Evolutionary conservation across 2,888 invertebrate species (phyloP).

Genomic region (Elegia similella): DNA sequence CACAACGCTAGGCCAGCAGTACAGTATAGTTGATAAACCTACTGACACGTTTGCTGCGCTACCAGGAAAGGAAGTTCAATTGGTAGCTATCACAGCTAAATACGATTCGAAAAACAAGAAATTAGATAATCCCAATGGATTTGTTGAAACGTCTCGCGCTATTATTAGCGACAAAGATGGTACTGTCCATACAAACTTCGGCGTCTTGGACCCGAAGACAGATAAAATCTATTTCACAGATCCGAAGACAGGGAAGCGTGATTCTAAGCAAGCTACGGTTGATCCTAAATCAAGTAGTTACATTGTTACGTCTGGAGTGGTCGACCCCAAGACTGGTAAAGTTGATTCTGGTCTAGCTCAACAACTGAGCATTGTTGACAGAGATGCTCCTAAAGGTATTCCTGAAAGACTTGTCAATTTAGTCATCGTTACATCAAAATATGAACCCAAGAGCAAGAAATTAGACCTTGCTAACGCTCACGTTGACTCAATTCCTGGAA

Average conservation of each 20-base stretch:
- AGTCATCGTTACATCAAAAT: slow-evolving; percentile 80
- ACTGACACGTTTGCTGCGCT: slow-evolving; percentile 66
- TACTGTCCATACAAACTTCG: slow-evolving; percentile 85
- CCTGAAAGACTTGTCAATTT: slow-evolving; percentile 75
- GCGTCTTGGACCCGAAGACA: slow-evolving; percentile 82
- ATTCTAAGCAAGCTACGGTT: slow-evolving; percentile 81
- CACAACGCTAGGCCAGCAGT: slow-evolving; percentile 80
- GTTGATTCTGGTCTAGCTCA: slow-evolving; percentile 84
- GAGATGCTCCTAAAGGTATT: slow-evolving; percentile 67
- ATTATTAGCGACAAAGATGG: slow-evolving; percentile 86
- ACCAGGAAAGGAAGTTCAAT: slow-evolving; percentile 75
- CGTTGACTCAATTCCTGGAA: slow-evolving; percentile 63
- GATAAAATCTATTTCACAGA: slow-evolving; percentile 82
- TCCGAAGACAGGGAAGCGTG: slow-evolving; percentile 82
- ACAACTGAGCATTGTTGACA: slow-evolving; percentile 71
- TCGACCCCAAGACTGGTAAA: slow-evolving; percentile 84
- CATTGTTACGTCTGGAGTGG: slow-evolving; percentile 80
- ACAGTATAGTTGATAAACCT: slow-evolving; percentile 83
- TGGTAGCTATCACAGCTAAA: slow-evolving; percentile 82
- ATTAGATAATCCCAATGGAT: slow-evolving; percentile 80
- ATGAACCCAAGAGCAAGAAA: slow-evolving; percentile 79
- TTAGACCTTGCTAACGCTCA: slow-evolving; percentile 76
- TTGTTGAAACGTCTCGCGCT: slow-evolving; percentile 73
- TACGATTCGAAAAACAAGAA: slow-evolving; percentile 83
- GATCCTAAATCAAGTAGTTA: slow-evolving; percentile 82